These are phyloP conservation scores for Spilogale gracilis DNA, from an alignment of 2,113 vertebrate genomes.

Conservation along the genomic window DNA sequence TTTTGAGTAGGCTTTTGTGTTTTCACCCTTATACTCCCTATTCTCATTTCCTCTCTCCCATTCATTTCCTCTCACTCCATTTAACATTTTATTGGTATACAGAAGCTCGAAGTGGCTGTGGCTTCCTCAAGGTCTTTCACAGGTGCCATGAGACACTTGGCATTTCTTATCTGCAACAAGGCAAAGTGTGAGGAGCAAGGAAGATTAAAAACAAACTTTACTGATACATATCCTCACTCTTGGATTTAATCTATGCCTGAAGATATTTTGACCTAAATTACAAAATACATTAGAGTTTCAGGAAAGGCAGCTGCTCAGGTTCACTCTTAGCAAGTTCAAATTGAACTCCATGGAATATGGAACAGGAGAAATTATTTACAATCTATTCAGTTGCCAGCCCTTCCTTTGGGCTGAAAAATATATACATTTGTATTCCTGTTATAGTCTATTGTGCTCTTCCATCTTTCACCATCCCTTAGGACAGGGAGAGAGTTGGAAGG, in stretches of 20 bases:
- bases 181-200: slow-evolving; percentile 59
- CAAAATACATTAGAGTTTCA: slow-evolving; percentile 82
- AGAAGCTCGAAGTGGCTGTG: slow-evolving; percentile 71
- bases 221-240: slow-evolving; percentile 79
- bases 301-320: slow-evolving; percentile 58
- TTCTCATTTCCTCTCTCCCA: neutral
- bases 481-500: neutral
- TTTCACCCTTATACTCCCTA: neutral
- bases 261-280: slow-evolving; percentile 86
- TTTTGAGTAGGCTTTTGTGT: slow-evolving; percentile 78
- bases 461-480: slow-evolving; percentile 66
- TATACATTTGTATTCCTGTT: slow-evolving; percentile 80
- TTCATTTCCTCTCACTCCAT: slow-evolving; percentile 50
- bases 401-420: slow-evolving; percentile 78
- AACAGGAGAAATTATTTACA: slow-evolving; percentile 86
- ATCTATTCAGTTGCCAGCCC: slow-evolving; percentile 35
- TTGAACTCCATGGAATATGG: slow-evolving; percentile 84
- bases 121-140: slow-evolving; percentile 83
- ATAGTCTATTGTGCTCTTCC: slow-evolving; percentile 56
- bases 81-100: slow-evolving; percentile 69
- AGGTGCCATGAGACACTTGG: slow-evolving; percentile 69
- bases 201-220: slow-evolving; percentile 86
- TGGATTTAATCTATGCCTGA: slow-evolving; percentile 85
- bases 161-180: slow-evolving; percentile 78
- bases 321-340: slow-evolving; percentile 78